Conservation (phyloP, 2,888 invertebrate genomes). For the Cephus spinipes region DNA sequence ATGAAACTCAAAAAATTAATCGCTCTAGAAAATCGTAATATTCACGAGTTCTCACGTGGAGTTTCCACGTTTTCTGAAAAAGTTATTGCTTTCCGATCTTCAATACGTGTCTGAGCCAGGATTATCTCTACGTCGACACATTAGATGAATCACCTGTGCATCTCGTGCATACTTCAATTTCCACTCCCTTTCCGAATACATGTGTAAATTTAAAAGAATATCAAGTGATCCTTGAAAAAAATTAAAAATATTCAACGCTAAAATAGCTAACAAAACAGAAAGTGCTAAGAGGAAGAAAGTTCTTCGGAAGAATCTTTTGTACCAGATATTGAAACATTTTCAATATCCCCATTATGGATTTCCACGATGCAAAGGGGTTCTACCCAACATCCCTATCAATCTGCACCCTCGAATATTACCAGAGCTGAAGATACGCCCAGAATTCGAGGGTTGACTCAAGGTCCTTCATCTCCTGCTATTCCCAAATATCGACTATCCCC, state of each 20-base stretch:
- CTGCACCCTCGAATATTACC: conserved; percentile 9
- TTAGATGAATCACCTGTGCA: not conserved
- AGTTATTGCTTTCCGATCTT: not conserved
- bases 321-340: not conserved
- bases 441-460: not conserved
- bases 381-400: conserved; percentile 14
- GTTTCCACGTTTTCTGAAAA: not conserved
- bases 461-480: not conserved
- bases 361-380: not conserved
- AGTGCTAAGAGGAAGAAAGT: not conserved
- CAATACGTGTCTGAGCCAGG: conserved; percentile 29
- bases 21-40: not conserved
- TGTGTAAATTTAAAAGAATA: not conserved
- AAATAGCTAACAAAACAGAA: not conserved
- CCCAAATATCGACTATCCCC: conserved; percentile 55
- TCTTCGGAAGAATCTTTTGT: not conserved
- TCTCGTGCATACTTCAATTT: not conserved
- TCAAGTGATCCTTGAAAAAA: not conserved
- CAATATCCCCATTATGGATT: not conserved
- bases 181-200: too few species aligned
- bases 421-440: not conserved
- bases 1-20: not conserved
- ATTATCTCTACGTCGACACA: conserved; percentile 14
- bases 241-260: not conserved
- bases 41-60: not conserved